Conservation (phyloP, 2,113 vertebrate genomes). For the Eptesicus fuscus region DNA sequence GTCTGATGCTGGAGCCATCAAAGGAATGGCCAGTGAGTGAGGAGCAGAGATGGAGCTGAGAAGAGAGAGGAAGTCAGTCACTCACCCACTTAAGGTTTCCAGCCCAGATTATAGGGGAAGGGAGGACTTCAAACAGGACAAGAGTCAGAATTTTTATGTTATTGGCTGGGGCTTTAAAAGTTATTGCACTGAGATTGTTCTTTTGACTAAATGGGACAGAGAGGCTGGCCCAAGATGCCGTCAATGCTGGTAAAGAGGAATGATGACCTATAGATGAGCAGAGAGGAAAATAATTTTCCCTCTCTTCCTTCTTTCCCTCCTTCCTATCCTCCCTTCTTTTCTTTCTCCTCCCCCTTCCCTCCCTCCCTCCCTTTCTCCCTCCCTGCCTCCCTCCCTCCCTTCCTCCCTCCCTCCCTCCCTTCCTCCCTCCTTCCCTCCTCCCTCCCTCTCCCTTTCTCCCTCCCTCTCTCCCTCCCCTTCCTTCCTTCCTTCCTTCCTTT, state of each 20-base stretch:
- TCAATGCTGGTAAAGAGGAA: background rate
- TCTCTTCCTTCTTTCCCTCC: background rate
- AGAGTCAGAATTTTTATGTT: background rate
- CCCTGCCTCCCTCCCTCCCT: background rate
- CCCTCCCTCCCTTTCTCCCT: background rate
- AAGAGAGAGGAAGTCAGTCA: background rate
- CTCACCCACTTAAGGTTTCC: background rate
- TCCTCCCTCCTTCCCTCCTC: background rate
- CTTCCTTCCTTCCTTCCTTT: background rate
- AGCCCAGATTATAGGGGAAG: background rate
- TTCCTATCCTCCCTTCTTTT: background rate
- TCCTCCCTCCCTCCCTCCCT: accelerated
- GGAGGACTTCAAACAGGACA: background rate
- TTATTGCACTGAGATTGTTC: background rate
- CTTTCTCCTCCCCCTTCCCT: background rate
- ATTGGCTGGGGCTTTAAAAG: background rate
- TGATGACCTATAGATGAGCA: background rate
- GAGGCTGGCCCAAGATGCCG: background rate
- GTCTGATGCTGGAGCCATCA: background rate
- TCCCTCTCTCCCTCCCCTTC: too few relatives aligned
- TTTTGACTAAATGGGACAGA: background rate
- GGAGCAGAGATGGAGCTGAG: accelerated
- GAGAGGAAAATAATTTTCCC: background rate
- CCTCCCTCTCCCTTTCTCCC: background rate
- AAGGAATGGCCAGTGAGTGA: background rate